Evolutionary conservation across 2,888 invertebrate species (phyloP), one percentile per base, ranked within the genome.

Genomic region (Harmothoe impar): DNA sequence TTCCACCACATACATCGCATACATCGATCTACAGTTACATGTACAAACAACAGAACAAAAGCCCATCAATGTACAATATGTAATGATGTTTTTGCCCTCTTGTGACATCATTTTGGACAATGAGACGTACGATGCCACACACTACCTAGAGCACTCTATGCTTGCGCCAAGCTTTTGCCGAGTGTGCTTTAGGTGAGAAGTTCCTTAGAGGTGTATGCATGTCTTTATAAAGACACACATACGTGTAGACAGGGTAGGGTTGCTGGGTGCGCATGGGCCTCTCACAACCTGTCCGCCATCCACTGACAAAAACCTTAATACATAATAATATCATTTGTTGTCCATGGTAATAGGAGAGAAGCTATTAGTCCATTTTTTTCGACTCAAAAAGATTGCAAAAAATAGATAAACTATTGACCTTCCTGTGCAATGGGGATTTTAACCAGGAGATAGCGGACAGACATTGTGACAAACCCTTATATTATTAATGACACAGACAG

Each of bases 401-500:
- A 43, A 7, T 43, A 43, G 43, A n/a, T n/a, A n/a, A n/a, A n/a
- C 43, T 43, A 43, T 7, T 43, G 43, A n/a, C n/a, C n/a, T 43
- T 43, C 43, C 43, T 3, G 3, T 43, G 43, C 10, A 43, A 7
- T 43, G 43, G 43, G 5, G 43, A 43, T 10, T 3, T 43, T 43
- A 43, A 43, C 43, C 62, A 62, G n/a, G 20, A 5, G 62, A 5
- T 25, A 17, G 62, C 20, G 20, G 25, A 25, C 62, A n/a, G 29
- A n/a, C 5, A 5, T 20, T 25, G 29, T 31, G 31, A 29, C 5
- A 29, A 17, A 25, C 77, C 77, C 31, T 1, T 17, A 25, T 62
- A 62, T 43, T 43, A 43, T 81, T 77, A 77, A 81, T 43, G 43
- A 81, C 81, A 43, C 81, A 81, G 20, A 81, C 81, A 81, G 43